These are phyloP conservation scores for Kryptolebias marmoratus DNA, from an alignment of 2,113 vertebrate species.

Conservation along the genomic window DNA sequence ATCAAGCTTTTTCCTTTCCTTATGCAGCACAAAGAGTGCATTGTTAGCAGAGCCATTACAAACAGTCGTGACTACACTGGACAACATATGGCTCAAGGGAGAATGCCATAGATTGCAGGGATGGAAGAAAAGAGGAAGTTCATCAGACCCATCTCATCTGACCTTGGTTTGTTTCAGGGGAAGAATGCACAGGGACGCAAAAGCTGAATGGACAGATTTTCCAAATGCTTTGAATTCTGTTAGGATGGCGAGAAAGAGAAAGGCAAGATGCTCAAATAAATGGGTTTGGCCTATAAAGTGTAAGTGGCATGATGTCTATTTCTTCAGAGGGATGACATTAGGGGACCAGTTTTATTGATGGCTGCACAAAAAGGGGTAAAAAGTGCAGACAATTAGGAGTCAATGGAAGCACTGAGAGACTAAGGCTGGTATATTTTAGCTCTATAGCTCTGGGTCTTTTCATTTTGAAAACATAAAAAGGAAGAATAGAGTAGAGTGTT, in stretches of 20 bases:
- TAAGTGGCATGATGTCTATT: constrained; percentile 87
- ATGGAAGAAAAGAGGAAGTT: constrained; percentile 81
- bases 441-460: constrained; percentile 91
- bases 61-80: constrained; percentile 84
- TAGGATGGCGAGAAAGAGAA: constrained; percentile 86
- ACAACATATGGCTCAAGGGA: constrained; percentile 89
- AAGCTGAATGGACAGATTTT: constrained; percentile 96
- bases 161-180: constrained; percentile 84
- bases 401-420: constrained; percentile 88
- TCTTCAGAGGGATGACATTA: constrained; percentile 87
- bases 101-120: constrained; percentile 89
- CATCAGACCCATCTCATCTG: constrained; percentile 92
- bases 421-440: constrained; percentile 82
- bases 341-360: constrained; percentile 85
- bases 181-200: constrained; percentile 85
- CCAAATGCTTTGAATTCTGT: constrained; percentile 98
- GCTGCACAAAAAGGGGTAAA: constrained; percentile 83
- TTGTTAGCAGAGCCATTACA: constrained; percentile 95
- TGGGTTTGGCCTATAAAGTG: constrained; percentile 92
- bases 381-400: constrained; percentile 89
- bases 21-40: constrained; percentile 94
- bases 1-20: constrained; percentile 89
- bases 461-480: constrained; percentile 92
- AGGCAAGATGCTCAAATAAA: constrained; percentile 87
- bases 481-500: constrained; percentile 87